Evolutionary conservation across 1,140 invertebrate species (phyloP), one percentile per base, ranked within the genome.

Genomic region (Caenorhabditis tropicalis): DNA sequence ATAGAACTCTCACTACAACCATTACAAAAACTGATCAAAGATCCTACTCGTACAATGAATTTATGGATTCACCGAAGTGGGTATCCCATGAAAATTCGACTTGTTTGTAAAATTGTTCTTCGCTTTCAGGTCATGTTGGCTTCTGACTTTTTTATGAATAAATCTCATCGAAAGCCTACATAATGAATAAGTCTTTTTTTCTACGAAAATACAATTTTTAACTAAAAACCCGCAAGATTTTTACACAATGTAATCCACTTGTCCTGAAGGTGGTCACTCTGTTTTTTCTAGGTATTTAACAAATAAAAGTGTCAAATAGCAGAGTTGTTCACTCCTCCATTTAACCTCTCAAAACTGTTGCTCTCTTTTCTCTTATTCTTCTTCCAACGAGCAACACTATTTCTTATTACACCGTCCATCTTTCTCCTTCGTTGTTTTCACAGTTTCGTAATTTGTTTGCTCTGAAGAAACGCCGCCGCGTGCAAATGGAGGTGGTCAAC

Each of bases 281-380:
- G 36, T 74, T 21, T 74, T 74, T 74, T 74, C 19, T 12, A 10
- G 36, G 65, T 74, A 7, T 12, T 43, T 39, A 43, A 15, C 65
- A 74, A 43, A 74, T 31, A 43, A 43, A 74, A 74, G 65, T 74
- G 65, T 74, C 65, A 74, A 74, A 74, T 74, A 74, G 65, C 31
- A n/a, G n/a, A n/a, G n/a, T n/a, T n/a, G n/a, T 10, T 7, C 27
- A 29, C 16, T 19, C 9, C 56, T 65, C 19, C 31, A 65, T 19
- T 27, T 65, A 6, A 16, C 6, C 29, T 19, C 31, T 65, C 48
- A 39, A 9, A n/a, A 7, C 19, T 43, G 39, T 79, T 48, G 29
- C 9, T 79, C 74, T 79, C 33, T 74, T 74, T 36, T 74, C 65
- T 43, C 12, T 43, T 6, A 43, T 12, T 5, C 12, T 43, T 43